Conservation (phyloP, 1,140 invertebrate species). For the Planococcus citri region DNA sequence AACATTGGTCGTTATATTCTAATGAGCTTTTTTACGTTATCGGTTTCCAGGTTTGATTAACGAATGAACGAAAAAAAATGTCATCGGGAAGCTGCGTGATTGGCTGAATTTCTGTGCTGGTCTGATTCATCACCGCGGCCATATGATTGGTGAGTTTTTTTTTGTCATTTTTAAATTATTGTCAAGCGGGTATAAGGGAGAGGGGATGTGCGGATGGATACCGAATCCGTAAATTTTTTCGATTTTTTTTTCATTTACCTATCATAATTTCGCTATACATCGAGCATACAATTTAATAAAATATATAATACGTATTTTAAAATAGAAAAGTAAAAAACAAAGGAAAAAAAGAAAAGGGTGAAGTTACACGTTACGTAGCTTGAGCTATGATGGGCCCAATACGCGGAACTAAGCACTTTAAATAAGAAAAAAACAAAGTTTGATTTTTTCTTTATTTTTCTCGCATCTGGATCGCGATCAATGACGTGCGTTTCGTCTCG, state of each 20-base stretch:
- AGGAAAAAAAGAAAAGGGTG: neutral
- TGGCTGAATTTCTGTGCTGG: too few relatives aligned
- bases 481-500: neutral
- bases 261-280: neutral
- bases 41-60: neutral
- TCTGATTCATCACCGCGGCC: too few relatives aligned
- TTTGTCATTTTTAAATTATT: too few relatives aligned
- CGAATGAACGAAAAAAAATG: too few relatives aligned
- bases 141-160: too few relatives aligned
- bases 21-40: conserved; percentile 18
- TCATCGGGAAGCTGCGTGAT: too few relatives aligned
- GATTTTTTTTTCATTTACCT: too few relatives aligned
- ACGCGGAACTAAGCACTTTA: neutral
- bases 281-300: conserved; percentile 7
- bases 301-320: neutral
- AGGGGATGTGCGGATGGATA: neutral
- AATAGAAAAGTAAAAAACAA: conserved; percentile 9
- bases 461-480: too few relatives aligned
- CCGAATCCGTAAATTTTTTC: neutral
- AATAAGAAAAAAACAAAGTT: neutral
- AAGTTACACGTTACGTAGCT: neutral
- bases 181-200: neutral
- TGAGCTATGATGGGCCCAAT: neutral
- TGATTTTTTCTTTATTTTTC: too few relatives aligned
- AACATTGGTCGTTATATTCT: conserved; percentile 15